Conservation (phyloP, 2,888 invertebrate genomes). For the Metacarcinus magister region DNA sequence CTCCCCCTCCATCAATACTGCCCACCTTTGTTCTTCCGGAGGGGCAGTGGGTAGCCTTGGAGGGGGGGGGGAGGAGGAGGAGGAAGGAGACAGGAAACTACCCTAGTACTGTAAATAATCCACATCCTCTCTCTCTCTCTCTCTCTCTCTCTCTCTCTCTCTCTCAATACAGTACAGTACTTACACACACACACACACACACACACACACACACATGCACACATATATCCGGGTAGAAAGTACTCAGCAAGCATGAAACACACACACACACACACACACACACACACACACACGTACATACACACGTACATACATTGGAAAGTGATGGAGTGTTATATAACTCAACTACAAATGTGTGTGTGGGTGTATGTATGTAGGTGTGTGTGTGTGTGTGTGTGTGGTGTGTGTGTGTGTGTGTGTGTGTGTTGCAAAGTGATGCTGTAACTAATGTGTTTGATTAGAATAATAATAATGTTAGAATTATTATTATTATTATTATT, state of each 20-base stretch:
- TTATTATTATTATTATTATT: no score
- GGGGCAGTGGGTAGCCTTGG: constrained; percentile 6
- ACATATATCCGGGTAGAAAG: no score
- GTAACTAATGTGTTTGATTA: no score
- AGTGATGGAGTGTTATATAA: background rate
- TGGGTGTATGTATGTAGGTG: no score
- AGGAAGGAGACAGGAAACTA: background rate
- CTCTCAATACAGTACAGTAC: background rate
- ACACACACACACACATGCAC: background rate
- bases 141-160: constrained; percentile 26
- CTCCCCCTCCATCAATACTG: background rate
- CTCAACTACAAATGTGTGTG: no score
- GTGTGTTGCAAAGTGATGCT: no score
- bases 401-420: background rate
- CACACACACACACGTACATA: background rate
- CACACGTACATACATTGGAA: background rate
- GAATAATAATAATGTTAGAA: no score
- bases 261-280: no score
- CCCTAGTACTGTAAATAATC: background rate
- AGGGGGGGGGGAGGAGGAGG: constrained; percentile 26
- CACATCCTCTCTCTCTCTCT: constrained; percentile 31
- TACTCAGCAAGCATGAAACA: no score
- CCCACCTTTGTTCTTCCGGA: background rate
- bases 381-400: no score
- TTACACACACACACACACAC: background rate